phyloP scores from a whole-genome alignment of 2,888 invertebrate species.

The Dugesia japonica region DNA sequence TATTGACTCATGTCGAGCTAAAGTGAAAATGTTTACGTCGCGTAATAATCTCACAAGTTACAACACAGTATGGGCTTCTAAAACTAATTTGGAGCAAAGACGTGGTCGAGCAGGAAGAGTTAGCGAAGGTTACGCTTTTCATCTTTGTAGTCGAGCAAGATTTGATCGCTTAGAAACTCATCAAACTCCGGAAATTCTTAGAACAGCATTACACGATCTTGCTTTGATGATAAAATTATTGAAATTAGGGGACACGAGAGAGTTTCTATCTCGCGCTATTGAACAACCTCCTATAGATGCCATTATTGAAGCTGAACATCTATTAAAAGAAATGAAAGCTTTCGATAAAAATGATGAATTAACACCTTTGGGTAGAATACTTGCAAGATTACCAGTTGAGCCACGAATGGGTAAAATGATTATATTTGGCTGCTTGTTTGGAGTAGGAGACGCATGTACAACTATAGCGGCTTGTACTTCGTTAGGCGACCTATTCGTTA shows the following conservation, averaged over 20 bases:
- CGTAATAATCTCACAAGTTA: constrained; percentile 98
- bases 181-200: constrained; percentile 86
- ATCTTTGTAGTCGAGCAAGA: constrained; percentile 56
- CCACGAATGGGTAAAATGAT: constrained; percentile 91
- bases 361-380: constrained; percentile 75
- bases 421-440: constrained; percentile 63
- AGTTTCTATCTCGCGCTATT: constrained; percentile 74
- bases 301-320: constrained; percentile 85
- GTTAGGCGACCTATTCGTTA: constrained; percentile 77
- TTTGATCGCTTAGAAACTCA: constrained; percentile 54
- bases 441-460: constrained; percentile 72
- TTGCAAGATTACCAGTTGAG: constrained; percentile 83
- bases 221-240: constrained; percentile 76
- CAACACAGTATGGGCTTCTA: constrained; percentile 75
- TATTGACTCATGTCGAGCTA: constrained; percentile 86
- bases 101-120: constrained; percentile 88
- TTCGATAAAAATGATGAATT: constrained; percentile 69
- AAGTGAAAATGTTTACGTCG: constrained; percentile 88
- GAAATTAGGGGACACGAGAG: constrained; percentile 72
- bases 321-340: constrained; percentile 69
- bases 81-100: constrained; percentile 80
- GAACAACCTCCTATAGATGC: constrained; percentile 93
- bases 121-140: constrained; percentile 76
- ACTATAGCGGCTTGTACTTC: constrained; percentile 88
- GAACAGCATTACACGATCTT: constrained; percentile 84